Base-by-base conservation (phyloP, 2,797 vertebrate genomes). In the Tragelaphus oryx region DNA sequence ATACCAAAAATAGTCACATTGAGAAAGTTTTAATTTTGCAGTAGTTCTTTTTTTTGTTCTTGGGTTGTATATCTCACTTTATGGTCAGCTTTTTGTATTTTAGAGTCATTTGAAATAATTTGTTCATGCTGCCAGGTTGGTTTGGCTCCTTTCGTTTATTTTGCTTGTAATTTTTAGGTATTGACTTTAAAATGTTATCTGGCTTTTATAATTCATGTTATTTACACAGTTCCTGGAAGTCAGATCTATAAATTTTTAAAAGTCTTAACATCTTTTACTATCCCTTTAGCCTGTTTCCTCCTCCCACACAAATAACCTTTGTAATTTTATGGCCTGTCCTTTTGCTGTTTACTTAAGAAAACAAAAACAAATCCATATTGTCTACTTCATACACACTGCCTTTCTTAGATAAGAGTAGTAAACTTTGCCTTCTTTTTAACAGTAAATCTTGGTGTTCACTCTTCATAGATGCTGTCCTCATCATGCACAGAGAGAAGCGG, bases 41-140 rank as follows among this genome's bases (percentile, higher is more conserved):
- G 9, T 3, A 52, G 6, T 57, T 79, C 2, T 75, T 92, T 95
- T 81, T 57, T 57, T 57, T 60, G 37, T 76, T 84, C 6, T 54
- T 55, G 46, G 33, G 9, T 24, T 95, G 30, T 84, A 57, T 68
- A 57, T 68, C 55, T 75, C 37, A 84, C 16, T 96, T 81, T 78
- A 33, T 90, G 57, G 1, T 78, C 30, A 71, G 11, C 18, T 79
- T 52, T 78, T 60, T 89, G 1, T 71, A 20, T 82, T 90, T 93
- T 82, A 60, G 75, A 94, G 65, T 82, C 8, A 22, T 71, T 90
- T 87, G n/a, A 87, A 79, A n/a, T 87, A 50, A 60, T 93, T 93
- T 12, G 37, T 54, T 93, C 28, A 71, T 68, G 5, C 17, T 9
- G 14, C 18, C 16, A 55, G 4, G 37, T 48, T 87, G 52, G 60